Base-by-base conservation (phyloP, 2,888 invertebrate species). In the Erebia aethiops region DNA sequence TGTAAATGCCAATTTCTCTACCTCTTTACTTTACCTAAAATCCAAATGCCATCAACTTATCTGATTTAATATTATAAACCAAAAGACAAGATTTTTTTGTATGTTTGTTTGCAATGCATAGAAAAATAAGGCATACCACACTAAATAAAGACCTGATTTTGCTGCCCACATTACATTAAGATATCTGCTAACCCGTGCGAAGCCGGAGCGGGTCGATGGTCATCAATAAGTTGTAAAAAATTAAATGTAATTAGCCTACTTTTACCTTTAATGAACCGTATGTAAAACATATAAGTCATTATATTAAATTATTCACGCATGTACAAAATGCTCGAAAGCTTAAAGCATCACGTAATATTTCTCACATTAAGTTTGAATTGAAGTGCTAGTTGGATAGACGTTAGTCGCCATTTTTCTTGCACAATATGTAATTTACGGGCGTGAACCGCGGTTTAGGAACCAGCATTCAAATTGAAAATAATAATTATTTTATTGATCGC, bases 351-450 rank as follows among this genome's bases (percentile, higher is more conserved):
- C 70, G 74, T 74, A 74, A 74, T 66, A 68, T 72, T 70, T 70
- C 67, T 64, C 9, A 70, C 72, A 69, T 74, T 74, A 57, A 52
- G 66, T 71, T 70, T 69, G 58, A 60, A 70, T 70, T 57, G 66
- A n/a, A 57, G 54, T 68, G 57, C 65, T 56, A 60, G 21, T 69
- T 49, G 14, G 58, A 67, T 54, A 35, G 68, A 46, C 43, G 62
- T 67, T 64, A 62, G 62, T 67, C 74, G 73, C 75, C 83, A 82
- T 80, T 82, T 83, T 80, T 79, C 80, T 87, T 86, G 78, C 84
- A 84, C 84, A 87, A 88, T 84, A 80, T 76, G 81, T 86, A 86
- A 87, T 87, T 86, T 84, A 84, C 80, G 72, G 78, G 78, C 76
- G 80, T 78, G 79, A 80, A 82, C 80, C 78, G 77, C 79, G 79